Evolutionary conservation across 2,888 invertebrate species (phyloP).

Genomic region (Dascillus cervinus): DNA sequence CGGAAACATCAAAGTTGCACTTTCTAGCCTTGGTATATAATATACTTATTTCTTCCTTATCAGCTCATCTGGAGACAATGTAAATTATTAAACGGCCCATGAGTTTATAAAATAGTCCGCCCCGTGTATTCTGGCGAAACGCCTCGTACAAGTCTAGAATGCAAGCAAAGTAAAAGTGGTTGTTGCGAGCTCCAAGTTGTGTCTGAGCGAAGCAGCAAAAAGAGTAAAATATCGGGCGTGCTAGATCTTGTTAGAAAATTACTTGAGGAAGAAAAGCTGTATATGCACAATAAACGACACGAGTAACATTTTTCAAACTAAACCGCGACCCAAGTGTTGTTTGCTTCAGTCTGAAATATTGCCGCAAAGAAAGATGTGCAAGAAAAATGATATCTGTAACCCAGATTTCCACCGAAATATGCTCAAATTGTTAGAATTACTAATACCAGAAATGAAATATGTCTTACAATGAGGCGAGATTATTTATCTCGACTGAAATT

Average conservation of each 20-base stretch:
- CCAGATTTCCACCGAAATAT: slow-evolving; percentile 31
- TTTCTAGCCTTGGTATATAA: too few relatives aligned
- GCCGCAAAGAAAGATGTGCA: slow-evolving; percentile 34
- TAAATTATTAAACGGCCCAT: too few relatives aligned
- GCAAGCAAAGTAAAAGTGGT: too few relatives aligned
- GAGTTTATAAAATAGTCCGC: too few relatives aligned
- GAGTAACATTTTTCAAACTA: slow-evolving; percentile 36
- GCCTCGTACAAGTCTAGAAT: too few relatives aligned
- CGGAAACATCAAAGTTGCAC: too few relatives aligned
- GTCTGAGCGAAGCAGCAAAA: too few relatives aligned
- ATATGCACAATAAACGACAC: slow-evolving; percentile 33
- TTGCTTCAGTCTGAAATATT: slow-evolving; percentile 38
- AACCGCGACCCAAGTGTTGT: slow-evolving; percentile 37
- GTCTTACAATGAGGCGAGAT: not conserved
- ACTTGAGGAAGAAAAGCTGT: slow-evolving; percentile 28
- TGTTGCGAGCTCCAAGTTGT: too few relatives aligned
- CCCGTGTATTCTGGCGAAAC: too few relatives aligned
- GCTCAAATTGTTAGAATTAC: slow-evolving; percentile 29
- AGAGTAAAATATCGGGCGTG: too few relatives aligned
- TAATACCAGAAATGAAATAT: slow-evolving; percentile 11
- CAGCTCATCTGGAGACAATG: too few relatives aligned
- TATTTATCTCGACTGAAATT: not conserved
- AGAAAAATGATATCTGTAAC: slow-evolving; percentile 33
- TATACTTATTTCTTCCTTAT: too few relatives aligned
- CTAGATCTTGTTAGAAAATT: slow-evolving; percentile 23